These are phyloP conservation scores for Echinops telfairi DNA, from an alignment of 2,113 vertebrate species.

Conservation along the genomic window DNA sequence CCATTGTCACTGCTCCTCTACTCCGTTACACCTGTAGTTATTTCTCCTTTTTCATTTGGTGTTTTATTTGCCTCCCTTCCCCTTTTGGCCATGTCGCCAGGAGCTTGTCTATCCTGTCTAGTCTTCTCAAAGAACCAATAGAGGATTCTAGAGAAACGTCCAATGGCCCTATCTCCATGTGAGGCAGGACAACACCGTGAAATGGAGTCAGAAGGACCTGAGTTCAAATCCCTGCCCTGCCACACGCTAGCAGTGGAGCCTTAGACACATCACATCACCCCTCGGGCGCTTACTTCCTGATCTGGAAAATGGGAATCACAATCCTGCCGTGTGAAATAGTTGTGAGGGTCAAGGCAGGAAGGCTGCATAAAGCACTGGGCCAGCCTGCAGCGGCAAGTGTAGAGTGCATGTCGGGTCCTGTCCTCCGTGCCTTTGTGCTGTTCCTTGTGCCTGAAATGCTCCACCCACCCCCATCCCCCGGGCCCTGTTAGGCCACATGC, in stretches of 20 bases:
- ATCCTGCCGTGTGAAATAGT: not conserved
- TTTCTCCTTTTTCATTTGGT: constrained; percentile 1
- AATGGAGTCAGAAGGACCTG: not conserved
- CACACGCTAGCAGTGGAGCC: not conserved
- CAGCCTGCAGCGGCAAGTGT: not conserved
- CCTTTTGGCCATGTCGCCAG: constrained; percentile 14
- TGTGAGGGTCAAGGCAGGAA: constrained; percentile 19
- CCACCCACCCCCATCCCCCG: no score
- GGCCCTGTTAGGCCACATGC: not conserved
- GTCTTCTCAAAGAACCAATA: not conserved
- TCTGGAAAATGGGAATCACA: not conserved
- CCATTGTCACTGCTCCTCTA: constrained; percentile 43
- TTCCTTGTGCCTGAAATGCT: not conserved
- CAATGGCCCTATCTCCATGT: not conserved
- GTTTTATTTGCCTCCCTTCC: not conserved
- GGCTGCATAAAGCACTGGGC: not conserved
- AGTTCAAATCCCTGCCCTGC: not conserved
- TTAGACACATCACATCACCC: not conserved
- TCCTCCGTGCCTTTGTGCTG: not conserved
- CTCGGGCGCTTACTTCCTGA: not conserved
- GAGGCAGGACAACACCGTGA: no score
- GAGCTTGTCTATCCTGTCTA: not conserved
- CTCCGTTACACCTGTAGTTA: not conserved
- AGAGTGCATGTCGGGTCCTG: not conserved
- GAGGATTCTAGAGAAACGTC: not conserved